A percentile compares a stretch with the other conserved stretches of the same genome.
Evolutionary conservation across 2,113 vertebrate species (phyloP).

Genomic region (Crotophaga sulcirostris): DNA sequence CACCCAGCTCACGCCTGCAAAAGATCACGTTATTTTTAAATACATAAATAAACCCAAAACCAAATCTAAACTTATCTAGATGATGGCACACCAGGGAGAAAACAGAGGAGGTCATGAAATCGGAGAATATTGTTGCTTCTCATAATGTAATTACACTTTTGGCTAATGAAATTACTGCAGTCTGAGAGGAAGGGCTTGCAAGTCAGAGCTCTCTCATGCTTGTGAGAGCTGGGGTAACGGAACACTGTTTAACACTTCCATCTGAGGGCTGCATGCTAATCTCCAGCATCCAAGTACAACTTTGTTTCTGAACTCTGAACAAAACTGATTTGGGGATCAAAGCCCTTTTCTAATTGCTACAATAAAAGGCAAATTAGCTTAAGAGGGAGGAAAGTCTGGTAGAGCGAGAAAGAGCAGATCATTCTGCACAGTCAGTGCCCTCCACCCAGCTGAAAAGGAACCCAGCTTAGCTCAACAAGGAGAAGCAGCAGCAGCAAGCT

Average conservation of each 20-base stretch:
- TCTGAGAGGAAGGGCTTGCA: constrained; percentile 29
- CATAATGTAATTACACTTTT: constrained; percentile 64
- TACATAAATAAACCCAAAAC: constrained; percentile 35
- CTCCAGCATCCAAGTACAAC: constrained; percentile 14
- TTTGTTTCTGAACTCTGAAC: constrained; percentile 42
- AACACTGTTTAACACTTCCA: not conserved
- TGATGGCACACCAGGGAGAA: constrained; percentile 37
- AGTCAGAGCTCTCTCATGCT: constrained; percentile 7
- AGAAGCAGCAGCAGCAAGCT: not conserved
- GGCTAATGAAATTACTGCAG: constrained; percentile 57
- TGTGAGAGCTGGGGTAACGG: not conserved
- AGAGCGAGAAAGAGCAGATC: not conserved
- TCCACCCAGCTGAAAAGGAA: not conserved
- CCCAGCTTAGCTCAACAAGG: not conserved
- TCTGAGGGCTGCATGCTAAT: not conserved
- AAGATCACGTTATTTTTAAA: constrained; percentile 21
- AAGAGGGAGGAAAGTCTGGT: not conserved
- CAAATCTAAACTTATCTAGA: constrained; percentile 47
- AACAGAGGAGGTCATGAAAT: constrained; percentile 57
- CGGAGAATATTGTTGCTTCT: constrained; percentile 25
- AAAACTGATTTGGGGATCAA: constrained; percentile 32
- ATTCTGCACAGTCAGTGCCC: not conserved
- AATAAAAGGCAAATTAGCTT: constrained; percentile 52
- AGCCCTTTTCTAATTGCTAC: constrained; percentile 39
- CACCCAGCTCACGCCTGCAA: not conserved